Conservation (phyloP, 2,888 invertebrate genomes). For the Epiblema foenella region DNA sequence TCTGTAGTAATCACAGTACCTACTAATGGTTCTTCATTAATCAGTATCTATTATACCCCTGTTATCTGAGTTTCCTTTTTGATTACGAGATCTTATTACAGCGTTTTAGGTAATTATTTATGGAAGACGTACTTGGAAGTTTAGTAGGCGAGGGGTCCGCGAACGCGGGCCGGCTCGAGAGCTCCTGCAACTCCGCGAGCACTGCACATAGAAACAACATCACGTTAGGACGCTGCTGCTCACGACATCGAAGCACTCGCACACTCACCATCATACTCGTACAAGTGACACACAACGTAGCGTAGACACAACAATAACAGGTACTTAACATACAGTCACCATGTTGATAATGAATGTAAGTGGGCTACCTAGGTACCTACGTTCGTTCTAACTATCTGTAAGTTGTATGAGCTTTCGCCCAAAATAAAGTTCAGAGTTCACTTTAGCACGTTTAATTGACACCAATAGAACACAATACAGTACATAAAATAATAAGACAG, state of each 20-base stretch:
- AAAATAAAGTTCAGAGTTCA: too few species aligned
- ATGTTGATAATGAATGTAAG: neutral
- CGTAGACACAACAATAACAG: too few species aligned
- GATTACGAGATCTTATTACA: constrained; percentile 72
- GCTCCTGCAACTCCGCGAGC: constrained; percentile 76
- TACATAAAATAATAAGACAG: too few species aligned
- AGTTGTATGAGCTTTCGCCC: too few species aligned
- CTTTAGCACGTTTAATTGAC: too few species aligned
- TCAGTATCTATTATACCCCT: neutral
- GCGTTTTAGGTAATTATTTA: constrained; percentile 56
- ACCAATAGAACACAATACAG: too few species aligned
- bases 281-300: neutral
- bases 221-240: constrained; percentile 55
- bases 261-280: neutral
- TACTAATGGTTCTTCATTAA: neutral
- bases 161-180: constrained; percentile 80
- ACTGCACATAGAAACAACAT: constrained; percentile 81
- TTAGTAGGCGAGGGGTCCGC: constrained; percentile 85
- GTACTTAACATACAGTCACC: neutral
- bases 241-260: neutral
- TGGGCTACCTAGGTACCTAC: neutral
- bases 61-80: constrained; percentile 37
- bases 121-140: constrained; percentile 84
- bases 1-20: neutral
- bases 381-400: too few species aligned